phyloP scores from a whole-genome alignment of 1,140 invertebrate species.

The Drosophila nannoptera region DNA sequence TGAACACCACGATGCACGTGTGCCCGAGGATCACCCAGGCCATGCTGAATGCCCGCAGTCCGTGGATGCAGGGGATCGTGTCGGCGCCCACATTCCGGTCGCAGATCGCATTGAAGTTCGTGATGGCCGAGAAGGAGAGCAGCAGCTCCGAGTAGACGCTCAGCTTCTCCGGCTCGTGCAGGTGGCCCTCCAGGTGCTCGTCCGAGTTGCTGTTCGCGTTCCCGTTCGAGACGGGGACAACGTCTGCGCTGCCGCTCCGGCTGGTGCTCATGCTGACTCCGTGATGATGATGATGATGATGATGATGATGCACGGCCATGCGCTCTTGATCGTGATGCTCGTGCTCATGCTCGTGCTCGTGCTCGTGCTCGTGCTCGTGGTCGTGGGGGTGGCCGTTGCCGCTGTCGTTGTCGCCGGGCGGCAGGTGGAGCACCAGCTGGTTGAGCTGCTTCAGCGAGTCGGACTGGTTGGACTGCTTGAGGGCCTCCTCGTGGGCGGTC shows the following conservation, averaged over 20 bases:
- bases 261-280: conserved; percentile 25
- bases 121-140: conserved; percentile 88
- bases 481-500: conserved; percentile 58
- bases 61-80: conserved; percentile 90
- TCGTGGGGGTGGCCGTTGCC: conserved; percentile 73
- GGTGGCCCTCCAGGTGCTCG: conserved; percentile 81
- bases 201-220: conserved; percentile 83
- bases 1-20: conserved; percentile 90
- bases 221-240: neutral
- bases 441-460: conserved; percentile 70
- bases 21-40: conserved; percentile 96
- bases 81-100: conserved; percentile 88
- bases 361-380: conserved; percentile 79
- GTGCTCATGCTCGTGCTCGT: conserved; percentile 43
- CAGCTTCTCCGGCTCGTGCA: conserved; percentile 78
- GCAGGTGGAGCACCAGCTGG: conserved; percentile 70
- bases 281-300: conserved; percentile 80
- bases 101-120: conserved; percentile 88
- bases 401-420: conserved; percentile 65
- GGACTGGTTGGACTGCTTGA: conserved; percentile 57
- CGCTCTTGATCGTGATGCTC: conserved; percentile 22
- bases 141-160: conserved; percentile 85
- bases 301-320: conserved; percentile 32
- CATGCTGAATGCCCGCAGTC: conserved; percentile 91
- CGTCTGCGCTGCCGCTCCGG: conserved; percentile 1